Percentiles rank a stretch among this genome's conserved stretches.
Conservation (phyloP, 2,888 invertebrate species). For the Muschampia plurimacula region DNA sequence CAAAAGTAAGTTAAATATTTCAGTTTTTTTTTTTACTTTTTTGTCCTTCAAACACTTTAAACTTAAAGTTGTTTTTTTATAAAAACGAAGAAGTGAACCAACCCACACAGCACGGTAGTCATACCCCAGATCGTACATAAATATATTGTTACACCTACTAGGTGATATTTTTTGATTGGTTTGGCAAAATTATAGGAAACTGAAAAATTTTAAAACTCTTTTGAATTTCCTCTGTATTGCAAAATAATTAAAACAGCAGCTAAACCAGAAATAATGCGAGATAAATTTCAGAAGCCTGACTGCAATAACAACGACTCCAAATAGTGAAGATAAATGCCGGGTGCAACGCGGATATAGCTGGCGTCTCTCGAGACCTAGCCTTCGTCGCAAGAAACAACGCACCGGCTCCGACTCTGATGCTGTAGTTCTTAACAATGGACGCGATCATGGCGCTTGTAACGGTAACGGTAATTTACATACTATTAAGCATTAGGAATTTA, state of each 20-base stretch:
- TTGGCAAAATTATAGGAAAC: no score
- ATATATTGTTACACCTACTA: no score
- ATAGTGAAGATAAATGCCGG: conserved; percentile 79
- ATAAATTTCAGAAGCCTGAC: conserved; percentile 66
- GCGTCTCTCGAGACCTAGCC: conserved; percentile 90
- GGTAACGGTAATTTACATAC: conserved; percentile 67
- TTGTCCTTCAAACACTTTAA: no score
- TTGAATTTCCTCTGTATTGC: no score
- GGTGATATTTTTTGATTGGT: no score
- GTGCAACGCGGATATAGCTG: conserved; percentile 91
- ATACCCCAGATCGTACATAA: no score
- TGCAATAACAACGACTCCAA: conserved; percentile 60
- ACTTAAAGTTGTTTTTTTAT: no score
- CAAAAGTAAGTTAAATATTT: conserved; percentile 67
- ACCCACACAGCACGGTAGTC: no score
- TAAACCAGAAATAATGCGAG: not conserved
- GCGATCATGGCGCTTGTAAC: conserved; percentile 91
- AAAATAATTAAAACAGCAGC: not conserved
- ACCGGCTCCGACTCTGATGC: conserved; percentile 86
- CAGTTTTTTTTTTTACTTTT: not conserved
- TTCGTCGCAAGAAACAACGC: conserved; percentile 88
- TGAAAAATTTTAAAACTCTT: no score
- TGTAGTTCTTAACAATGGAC: conserved; percentile 89
- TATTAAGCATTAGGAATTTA: not conserved
- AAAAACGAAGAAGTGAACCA: no score